Evolutionary conservation across 1,140 invertebrate species (phyloP).

Genomic region (Drosophila sturtevanti): DNA sequence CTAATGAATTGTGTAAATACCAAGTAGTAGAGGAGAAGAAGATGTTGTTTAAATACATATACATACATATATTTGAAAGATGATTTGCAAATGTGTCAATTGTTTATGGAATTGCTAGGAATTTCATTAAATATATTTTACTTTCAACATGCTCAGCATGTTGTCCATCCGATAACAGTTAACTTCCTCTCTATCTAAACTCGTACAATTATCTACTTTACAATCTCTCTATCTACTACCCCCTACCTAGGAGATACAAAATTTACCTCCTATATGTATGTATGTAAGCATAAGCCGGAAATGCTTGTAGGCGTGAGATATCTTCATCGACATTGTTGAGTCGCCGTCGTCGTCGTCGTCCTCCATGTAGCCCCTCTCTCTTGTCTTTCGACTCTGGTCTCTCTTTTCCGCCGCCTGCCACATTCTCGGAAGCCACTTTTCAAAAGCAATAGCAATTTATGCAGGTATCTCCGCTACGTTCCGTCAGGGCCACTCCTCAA

Average conservation of each 20-base stretch:
- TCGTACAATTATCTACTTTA: neutral
- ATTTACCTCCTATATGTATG: constrained; percentile 1
- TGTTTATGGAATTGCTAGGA: neutral
- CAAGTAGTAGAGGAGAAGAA: neutral
- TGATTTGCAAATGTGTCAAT: neutral
- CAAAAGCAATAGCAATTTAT: constrained; percentile 37
- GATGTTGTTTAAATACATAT: neutral
- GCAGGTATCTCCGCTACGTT: constrained; percentile 34
- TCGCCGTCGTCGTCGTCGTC: neutral
- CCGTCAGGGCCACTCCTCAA: constrained; percentile 10
- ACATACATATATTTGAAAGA: constrained; percentile 12
- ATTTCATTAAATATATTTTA: neutral
- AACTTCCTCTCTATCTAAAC: neutral
- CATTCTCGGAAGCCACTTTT: constrained; percentile 43
- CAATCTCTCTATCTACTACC: neutral
- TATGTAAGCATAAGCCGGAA: constrained; percentile 39
- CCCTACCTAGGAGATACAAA: neutral
- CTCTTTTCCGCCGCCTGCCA: neutral
- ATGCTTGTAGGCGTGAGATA: constrained; percentile 62
- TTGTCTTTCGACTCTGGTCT: no score
- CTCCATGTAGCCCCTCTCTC: neutral
- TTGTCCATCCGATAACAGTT: neutral
- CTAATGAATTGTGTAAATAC: constrained; percentile 27
- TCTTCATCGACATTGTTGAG: constrained; percentile 37
- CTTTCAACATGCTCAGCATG: constrained; percentile 4